phyloP scores from a whole-genome alignment of 2,888 invertebrate genomes.

The Acronicta leporina region DNA sequence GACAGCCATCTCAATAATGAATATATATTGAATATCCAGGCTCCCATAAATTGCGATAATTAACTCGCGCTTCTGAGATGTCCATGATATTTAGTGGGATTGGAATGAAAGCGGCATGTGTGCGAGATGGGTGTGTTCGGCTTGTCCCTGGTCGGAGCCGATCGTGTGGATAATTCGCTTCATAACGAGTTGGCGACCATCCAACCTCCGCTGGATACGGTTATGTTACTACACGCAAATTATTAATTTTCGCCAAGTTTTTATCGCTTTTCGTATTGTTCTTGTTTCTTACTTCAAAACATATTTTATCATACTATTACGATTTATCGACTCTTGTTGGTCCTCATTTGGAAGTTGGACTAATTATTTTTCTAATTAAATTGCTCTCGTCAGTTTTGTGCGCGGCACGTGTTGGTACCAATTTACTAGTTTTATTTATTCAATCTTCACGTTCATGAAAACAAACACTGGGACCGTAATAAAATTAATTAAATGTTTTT shows the following conservation, averaged over 20 bases:
- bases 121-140: slow-evolving; percentile 49
- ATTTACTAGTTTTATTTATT: neutral
- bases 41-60: slow-evolving; percentile 46
- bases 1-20: slow-evolving; percentile 37
- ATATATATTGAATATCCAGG: slow-evolving; percentile 42
- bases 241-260: slow-evolving; percentile 55
- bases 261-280: slow-evolving; percentile 36
- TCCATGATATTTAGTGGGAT: slow-evolving; percentile 53
- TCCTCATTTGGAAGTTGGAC: slow-evolving; percentile 7
- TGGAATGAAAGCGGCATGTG: slow-evolving; percentile 55
- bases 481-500: slow-evolving; percentile 2
- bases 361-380: slow-evolving; percentile 17
- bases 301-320: neutral
- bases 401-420: neutral
- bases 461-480: neutral
- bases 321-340: slow-evolving; percentile 3
- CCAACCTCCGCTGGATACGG: slow-evolving; percentile 59
- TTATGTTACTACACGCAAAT: slow-evolving; percentile 61
- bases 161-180: slow-evolving; percentile 58
- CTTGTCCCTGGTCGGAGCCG: slow-evolving; percentile 53
- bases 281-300: slow-evolving; percentile 15
- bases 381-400: neutral
- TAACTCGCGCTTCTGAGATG: slow-evolving; percentile 51
- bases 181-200: slow-evolving; percentile 62
- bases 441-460: neutral